A percentile compares a stretch with the other conserved stretches of the same genome.
Evolutionary conservation across 1,140 invertebrate genomes (phyloP).

Genomic region (Drosophila pruinosa): DNA sequence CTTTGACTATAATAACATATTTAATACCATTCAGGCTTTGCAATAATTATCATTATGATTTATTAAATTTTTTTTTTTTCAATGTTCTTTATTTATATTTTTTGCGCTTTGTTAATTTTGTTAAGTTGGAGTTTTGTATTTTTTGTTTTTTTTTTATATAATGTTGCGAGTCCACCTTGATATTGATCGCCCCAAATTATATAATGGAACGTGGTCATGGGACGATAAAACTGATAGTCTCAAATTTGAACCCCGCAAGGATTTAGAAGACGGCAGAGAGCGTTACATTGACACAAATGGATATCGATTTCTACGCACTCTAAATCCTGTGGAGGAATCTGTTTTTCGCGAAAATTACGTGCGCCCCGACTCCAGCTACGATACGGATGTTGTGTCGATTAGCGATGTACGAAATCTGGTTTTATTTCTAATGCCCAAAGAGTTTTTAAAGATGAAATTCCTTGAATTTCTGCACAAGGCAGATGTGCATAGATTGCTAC

Average conservation of each 20-base stretch:
- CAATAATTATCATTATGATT: background rate
- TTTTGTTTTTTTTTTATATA: background rate
- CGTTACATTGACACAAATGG: constrained; percentile 62
- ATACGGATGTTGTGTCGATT: constrained; percentile 63
- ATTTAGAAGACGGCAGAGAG: constrained; percentile 42
- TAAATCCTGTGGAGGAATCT: constrained; percentile 73
- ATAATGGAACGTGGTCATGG: constrained; percentile 72
- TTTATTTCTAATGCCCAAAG: constrained; percentile 65
- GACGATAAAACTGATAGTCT: constrained; percentile 48
- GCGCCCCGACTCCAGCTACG: constrained; percentile 37
- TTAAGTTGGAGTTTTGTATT: no score
- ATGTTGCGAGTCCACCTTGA: constrained; percentile 61
- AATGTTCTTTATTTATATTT: background rate
- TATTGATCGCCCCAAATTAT: constrained; percentile 58
- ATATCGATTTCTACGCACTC: constrained; percentile 51
- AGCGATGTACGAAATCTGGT: constrained; percentile 72
- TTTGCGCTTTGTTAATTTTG: background rate
- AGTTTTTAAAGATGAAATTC: constrained; percentile 56
- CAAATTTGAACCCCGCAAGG: constrained; percentile 52
- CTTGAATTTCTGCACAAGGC: constrained; percentile 65
- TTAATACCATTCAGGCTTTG: background rate
- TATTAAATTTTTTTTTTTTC: background rate
- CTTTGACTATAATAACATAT: no score
- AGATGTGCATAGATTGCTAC: constrained; percentile 57
- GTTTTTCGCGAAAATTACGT: constrained; percentile 68